A percentile compares a stretch with the other conserved stretches of the same genome.
phyloP scores from a whole-genome alignment of 2,888 invertebrate species.

The Rhagonycha fulva region DNA sequence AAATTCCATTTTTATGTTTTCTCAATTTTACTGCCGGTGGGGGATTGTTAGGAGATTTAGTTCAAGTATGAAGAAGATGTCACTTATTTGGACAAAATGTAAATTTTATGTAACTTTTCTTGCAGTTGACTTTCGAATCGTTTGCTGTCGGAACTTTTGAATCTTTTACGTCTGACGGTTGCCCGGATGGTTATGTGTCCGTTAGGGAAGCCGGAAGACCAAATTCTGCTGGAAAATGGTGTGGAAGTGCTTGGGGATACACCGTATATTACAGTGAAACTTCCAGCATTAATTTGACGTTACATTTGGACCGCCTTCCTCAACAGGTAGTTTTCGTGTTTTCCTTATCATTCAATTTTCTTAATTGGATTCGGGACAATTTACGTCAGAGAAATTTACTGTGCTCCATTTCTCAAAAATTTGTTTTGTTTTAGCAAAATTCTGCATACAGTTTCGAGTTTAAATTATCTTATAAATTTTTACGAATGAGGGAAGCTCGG shows the following conservation, averaged over 20 bases:
- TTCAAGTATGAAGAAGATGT: slow-evolving; percentile 64
- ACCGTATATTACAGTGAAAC: slow-evolving; percentile 86
- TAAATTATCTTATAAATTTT: slow-evolving; percentile 83
- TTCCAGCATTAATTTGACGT: slow-evolving; percentile 75
- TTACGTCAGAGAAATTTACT: neutral
- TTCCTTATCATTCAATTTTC: neutral
- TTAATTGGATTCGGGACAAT: neutral
- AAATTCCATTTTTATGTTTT: slow-evolving; percentile 79
- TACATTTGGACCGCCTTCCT: slow-evolving; percentile 70
- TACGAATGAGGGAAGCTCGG: slow-evolving; percentile 74
- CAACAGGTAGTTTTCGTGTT: slow-evolving; percentile 66
- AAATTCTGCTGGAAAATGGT: slow-evolving; percentile 79
- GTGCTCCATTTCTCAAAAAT: neutral
- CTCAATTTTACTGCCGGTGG: slow-evolving; percentile 84
- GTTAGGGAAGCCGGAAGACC: slow-evolving; percentile 74
- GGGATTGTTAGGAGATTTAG: slow-evolving; percentile 76
- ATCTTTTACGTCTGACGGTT: slow-evolving; percentile 76
- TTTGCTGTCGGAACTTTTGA: slow-evolving; percentile 82
- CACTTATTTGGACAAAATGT: slow-evolving; percentile 14
- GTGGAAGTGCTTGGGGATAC: slow-evolving; percentile 83
- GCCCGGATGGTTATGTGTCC: slow-evolving; percentile 82
- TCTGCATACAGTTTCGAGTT: slow-evolving; percentile 82
- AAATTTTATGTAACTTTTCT: slow-evolving; percentile 22
- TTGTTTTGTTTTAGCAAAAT: slow-evolving; percentile 58
- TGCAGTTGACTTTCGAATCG: slow-evolving; percentile 82